Evolutionary conservation across 2,888 invertebrate genomes (phyloP), one percentile per base, ranked within the genome.

Genomic region (Electrophaes corylata): DNA sequence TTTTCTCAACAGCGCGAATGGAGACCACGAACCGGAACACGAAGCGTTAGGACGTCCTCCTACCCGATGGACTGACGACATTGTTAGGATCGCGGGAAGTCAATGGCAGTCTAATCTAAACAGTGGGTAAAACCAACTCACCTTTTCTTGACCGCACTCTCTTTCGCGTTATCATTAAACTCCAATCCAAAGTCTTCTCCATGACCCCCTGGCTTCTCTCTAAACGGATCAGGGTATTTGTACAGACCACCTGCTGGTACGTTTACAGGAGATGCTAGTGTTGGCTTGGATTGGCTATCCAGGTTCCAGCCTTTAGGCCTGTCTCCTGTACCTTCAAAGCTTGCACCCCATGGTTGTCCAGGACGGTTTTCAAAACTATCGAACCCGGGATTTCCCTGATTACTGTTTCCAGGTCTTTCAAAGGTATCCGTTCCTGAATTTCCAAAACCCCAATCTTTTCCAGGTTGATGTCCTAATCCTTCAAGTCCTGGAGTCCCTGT

Each of bases 161-260:
- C 82, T 41, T 81, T 83, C 0, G 60, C 71, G 50, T 76, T 75
- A 3, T 73, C 76, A 47, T 70, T 67, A 46, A 78, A 76, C 11
- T 73, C 75, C 8, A 82, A 60, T 0, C 73, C 79, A 35, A 76
- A 84, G 14, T 78, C 78, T 12, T 79, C 81, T 4, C 75, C 75
- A 5, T 64, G 63, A 1, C 66, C 54, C 6, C 61, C 66, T 2
- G 87, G 85, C 16, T 77, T 83, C 1, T 80, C 82, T 33, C 77
- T 84, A 44, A 87, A 88, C 0, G 82, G 70, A 4, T 81, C 81
- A 0, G 83, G 80, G 0, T 76, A 72, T 59, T 81, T 75, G 64
- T 91, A 91, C 0, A 89, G 67, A 0, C 86, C 87, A 1, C 91
- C 91, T 0, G 90, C 91, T 1, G 85, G 84, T 0, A 85, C 64